Evolutionary conservation across 53 echinoderm and acorn worm genomes (phyloP), one percentile per base, ranked within the genome.

Genomic region (Patiria pectinifera): DNA sequence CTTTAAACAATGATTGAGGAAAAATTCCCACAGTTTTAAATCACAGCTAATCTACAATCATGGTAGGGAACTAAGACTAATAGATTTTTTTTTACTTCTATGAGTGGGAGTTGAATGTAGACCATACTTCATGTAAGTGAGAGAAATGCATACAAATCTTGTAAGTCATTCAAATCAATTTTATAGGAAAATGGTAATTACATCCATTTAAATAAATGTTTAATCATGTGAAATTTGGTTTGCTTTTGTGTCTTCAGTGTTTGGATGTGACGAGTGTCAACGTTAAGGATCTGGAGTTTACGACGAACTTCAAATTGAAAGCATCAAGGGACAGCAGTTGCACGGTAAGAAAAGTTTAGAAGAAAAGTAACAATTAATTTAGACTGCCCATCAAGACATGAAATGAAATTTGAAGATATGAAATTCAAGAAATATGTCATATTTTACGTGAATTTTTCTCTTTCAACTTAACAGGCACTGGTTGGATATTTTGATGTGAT

Each of bases 401-500:
- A 18, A 18, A 15, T 21, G 35, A 35, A 35, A 35, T 35, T 53
- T 8, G 8, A 53, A 66, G 6, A 11, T 18, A 21, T 18, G 69
- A 18, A 18, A 15, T 21, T 13, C 69, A 69, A 69, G 11, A 74
- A 4, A 23, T 6, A 74, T 23, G 22, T 16, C 10, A 23, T 24
- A 23, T 13, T 48, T 44, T 86, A 44, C 21, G 22, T 85, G 63
- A 48, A 25, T 53, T 53, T 85, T 59, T 3, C 19, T 66, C 15
- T 16, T 16, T 18, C 15, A 66, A 66, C 53, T 53, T 53, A 1
- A 53, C 95, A 97, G 97, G 96, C 93, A 45, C 91, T 97, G 16
- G 94, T 95, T 81, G 97, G 95, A 83, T 97, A 89, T 85, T 97
- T 97, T 92, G 96, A 97, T 91, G 95, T 97, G 81, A 96, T 97